These are phyloP conservation scores for Xestia ashworthii DNA, from an alignment of 2,888 invertebrate genomes.

Conservation along the genomic window DNA sequence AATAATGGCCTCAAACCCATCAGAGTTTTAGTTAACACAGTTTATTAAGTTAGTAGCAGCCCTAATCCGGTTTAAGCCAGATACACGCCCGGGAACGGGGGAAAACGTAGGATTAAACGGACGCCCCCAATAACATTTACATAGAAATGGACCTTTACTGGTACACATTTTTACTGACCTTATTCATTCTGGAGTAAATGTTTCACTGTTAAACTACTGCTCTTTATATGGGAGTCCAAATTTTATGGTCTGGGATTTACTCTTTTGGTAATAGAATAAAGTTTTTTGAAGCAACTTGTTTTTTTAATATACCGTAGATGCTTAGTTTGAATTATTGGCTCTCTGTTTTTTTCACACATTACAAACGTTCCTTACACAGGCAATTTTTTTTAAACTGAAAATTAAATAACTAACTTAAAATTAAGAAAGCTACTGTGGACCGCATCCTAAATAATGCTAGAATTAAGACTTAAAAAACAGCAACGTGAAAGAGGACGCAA, in stretches of 20 bases:
- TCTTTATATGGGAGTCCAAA: constrained; percentile 61
- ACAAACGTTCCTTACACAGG: neutral
- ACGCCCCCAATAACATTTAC: constrained; percentile 87
- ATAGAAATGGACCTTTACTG: constrained; percentile 82
- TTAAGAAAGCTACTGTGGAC: neutral
- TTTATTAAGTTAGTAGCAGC: constrained; percentile 77
- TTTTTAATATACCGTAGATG: neutral
- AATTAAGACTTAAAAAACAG: neutral
- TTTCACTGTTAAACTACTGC: constrained; percentile 73
- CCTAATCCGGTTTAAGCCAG: constrained; percentile 86
- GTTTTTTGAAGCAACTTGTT: neutral
- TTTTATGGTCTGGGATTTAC: constrained; percentile 61
- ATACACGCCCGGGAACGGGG: constrained; percentile 82
- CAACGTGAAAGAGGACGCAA: neutral
- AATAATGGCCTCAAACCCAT: constrained; percentile 64
- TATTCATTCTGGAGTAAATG: constrained; percentile 76
- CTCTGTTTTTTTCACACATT: neutral
- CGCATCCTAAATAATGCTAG: too few relatives aligned
- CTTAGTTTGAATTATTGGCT: neutral
- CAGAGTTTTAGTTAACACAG: constrained; percentile 69
- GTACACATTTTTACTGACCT: constrained; percentile 83
- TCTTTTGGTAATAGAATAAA: constrained; percentile 49
- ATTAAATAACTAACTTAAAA: neutral
- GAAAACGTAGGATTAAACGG: constrained; percentile 86
- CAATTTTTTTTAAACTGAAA: neutral